A percentile compares a stretch with the other conserved stretches of the same genome.
Conservation (phyloP, 2,113 vertebrate species). For the Sinocyclocheilus anophthalmus region DNA sequence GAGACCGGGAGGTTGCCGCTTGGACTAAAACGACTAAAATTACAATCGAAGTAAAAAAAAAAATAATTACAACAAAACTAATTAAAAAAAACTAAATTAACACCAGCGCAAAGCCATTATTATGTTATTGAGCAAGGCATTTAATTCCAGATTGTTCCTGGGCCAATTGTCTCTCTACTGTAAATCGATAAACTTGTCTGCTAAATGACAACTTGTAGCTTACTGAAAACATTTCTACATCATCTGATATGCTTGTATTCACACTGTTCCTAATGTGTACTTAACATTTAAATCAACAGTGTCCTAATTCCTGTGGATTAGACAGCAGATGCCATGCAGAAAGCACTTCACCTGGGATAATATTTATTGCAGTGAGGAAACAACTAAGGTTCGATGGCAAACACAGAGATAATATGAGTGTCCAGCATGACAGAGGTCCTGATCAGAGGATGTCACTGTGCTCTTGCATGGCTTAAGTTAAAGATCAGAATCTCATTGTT, state of each 20-base stretch:
- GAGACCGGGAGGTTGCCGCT: too few relatives aligned
- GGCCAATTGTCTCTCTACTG: background rate
- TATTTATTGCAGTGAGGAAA: background rate
- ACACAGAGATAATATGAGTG: background rate
- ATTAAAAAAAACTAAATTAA: background rate
- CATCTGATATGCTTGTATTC: background rate
- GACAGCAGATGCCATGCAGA: background rate
- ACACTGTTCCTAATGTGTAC: slow-evolving; percentile 7
- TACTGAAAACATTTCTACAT: background rate
- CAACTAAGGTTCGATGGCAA: background rate
- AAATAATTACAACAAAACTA: too few relatives aligned
- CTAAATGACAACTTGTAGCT: background rate
- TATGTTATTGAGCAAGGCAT: background rate
- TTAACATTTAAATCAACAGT: slow-evolving; percentile 25
- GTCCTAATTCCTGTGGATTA: slow-evolving; percentile 17
- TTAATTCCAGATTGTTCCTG: background rate
- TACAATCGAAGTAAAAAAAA: too few relatives aligned
- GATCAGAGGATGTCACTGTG: slow-evolving; percentile 13
- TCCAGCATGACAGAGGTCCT: background rate
- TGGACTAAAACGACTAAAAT: background rate
- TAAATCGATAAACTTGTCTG: slow-evolving; percentile 3
- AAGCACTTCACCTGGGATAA: background rate
- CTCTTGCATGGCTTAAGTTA: background rate
- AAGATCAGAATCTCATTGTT: slow-evolving; percentile 49
- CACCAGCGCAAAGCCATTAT: background rate